Evolutionary conservation across 2,113 vertebrate genomes (phyloP).

Genomic region (Lucifuga dentata): DNA sequence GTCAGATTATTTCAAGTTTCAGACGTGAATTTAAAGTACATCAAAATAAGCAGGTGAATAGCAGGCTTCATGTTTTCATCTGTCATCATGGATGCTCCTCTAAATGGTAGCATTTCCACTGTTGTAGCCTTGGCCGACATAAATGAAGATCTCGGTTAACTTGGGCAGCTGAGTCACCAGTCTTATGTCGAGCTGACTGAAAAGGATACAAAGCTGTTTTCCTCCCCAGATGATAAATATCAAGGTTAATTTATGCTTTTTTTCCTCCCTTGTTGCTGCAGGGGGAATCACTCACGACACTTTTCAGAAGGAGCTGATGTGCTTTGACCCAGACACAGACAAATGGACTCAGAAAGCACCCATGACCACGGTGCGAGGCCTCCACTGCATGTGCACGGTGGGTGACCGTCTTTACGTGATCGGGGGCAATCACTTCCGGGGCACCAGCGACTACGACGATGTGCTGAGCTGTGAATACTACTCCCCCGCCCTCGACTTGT

Average conservation of each 20-base stretch:
- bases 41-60: too few species aligned
- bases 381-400: conserved; percentile 99
- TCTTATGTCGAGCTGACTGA: conserved; percentile 27
- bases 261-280: conserved; percentile 65
- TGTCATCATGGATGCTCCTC: too few species aligned
- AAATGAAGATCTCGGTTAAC: conserved; percentile 24
- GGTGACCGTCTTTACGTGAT: conserved; percentile 98
- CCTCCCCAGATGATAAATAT: conserved; percentile 2
- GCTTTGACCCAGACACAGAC: conserved; percentile 97
- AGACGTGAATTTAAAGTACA: too few species aligned
- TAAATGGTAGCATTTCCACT: conserved; percentile 1
- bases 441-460: conserved; percentile 98
- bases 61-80: too few species aligned
- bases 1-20: too few species aligned
- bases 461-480: conserved; percentile 99
- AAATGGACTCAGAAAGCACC: conserved; percentile 98
- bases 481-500: conserved; percentile 94
- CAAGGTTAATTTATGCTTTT: conserved; percentile 34
- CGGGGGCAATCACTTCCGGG: conserved; percentile 98
- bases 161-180: conserved; percentile 26
- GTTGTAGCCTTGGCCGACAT: conserved; percentile 18
- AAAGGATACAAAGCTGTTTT: conserved; percentile 18
- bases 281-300: conserved; percentile 99
- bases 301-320: conserved; percentile 99
- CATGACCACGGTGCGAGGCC: conserved; percentile 97